Evolutionary conservation across 2,888 invertebrate genomes (phyloP).

Genomic region (Agrilus cyanescens): DNA sequence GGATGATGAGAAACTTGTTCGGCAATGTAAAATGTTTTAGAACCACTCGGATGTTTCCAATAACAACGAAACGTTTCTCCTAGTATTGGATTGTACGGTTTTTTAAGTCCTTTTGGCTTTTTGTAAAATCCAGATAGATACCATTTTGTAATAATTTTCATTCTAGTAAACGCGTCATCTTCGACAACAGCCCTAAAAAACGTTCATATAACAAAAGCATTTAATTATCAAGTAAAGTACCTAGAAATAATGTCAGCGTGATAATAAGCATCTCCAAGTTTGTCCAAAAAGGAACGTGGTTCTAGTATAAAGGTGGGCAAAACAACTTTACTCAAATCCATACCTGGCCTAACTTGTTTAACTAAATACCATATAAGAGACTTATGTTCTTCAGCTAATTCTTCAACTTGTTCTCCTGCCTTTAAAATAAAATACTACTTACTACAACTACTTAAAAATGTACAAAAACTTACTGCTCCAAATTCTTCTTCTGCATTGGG

Average conservation of each 20-base stretch:
- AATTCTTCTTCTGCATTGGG: conserved; percentile 48
- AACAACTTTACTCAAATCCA: conserved; percentile 90
- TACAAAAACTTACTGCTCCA: conserved; percentile 34
- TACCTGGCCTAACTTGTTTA: conserved; percentile 91
- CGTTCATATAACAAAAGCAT: neutral
- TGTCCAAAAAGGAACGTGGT: conserved; percentile 87
- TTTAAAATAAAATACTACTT: conserved; percentile 28
- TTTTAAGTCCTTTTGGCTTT: conserved; percentile 89
- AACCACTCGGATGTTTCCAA: conserved; percentile 73
- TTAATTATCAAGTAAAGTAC: conserved; percentile 38
- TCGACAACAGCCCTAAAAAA: conserved; percentile 61
- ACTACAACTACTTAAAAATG: conserved; percentile 2
- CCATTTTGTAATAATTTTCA: conserved; percentile 81
- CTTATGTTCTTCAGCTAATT: conserved; percentile 89
- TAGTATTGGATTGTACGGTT: conserved; percentile 90
- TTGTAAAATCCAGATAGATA: conserved; percentile 89
- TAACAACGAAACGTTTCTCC: conserved; percentile 88
- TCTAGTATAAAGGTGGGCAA: conserved; percentile 90
- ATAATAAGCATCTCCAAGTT: conserved; percentile 86
- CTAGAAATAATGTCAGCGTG: conserved; percentile 79
- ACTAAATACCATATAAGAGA: conserved; percentile 88
- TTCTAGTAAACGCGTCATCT: conserved; percentile 82
- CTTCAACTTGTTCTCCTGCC: conserved; percentile 80
- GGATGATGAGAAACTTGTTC: conserved; percentile 96
- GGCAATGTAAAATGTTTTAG: conserved; percentile 81